Conservation (phyloP, 30 jellyfish, hydroid and myxozoan genomes). For the Hydra vulgaris region DNA sequence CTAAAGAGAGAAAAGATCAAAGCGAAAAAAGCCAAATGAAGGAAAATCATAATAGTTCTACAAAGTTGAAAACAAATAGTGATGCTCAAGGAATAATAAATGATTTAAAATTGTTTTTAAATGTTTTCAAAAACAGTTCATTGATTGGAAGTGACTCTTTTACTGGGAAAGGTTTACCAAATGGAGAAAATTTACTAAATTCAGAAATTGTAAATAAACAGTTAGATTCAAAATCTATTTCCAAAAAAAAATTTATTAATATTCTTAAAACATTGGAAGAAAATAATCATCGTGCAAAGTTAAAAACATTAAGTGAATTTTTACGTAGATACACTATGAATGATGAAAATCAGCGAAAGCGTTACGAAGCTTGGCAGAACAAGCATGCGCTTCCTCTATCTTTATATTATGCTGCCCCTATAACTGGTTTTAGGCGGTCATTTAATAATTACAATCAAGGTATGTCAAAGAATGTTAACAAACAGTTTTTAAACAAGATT, state of each 20-base stretch:
- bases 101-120: neutral
- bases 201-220: neutral
- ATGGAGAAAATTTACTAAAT: neutral
- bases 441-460: neutral
- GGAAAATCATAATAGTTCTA: neutral
- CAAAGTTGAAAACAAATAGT: neutral
- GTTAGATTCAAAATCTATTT: conserved; percentile 6
- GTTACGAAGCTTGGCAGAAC: conserved; percentile 22
- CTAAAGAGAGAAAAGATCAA: neutral
- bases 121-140: neutral
- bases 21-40: neutral
- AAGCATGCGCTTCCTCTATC: conserved; percentile 10
- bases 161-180: too few species aligned
- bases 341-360: conserved; percentile 19
- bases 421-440: conserved; percentile 25
- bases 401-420: conserved; percentile 19
- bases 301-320: conserved; percentile 9
- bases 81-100: neutral
- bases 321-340: conserved; percentile 1
- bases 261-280: conserved; percentile 7
- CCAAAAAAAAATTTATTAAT: neutral
- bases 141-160: too few species aligned
- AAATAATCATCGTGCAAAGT: conserved; percentile 5
- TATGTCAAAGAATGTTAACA: neutral
- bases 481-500: neutral